Conservation (phyloP, 2,888 invertebrate species). For the Cantharis lateralis region DNA sequence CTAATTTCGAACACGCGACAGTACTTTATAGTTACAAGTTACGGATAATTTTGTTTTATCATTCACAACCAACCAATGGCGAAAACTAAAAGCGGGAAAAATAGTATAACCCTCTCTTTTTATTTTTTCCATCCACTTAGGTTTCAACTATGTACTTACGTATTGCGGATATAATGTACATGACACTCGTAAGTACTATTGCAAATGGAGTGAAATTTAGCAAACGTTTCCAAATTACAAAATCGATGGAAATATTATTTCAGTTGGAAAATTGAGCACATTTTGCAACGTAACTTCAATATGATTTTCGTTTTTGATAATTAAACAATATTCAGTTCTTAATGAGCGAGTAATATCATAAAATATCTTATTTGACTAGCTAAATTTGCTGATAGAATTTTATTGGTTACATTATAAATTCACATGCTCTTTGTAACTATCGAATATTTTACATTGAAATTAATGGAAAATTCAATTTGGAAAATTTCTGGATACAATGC, state of each 20-base stretch:
- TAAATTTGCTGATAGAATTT: not conserved
- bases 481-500: not conserved
- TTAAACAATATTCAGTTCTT: not conserved
- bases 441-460: not conserved
- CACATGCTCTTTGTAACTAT: not conserved
- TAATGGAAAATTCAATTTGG: not conserved
- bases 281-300: not conserved
- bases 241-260: not conserved
- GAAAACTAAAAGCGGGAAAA: not conserved
- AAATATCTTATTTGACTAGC: not conserved
- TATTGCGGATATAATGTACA: not conserved
- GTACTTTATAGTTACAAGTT: constrained; percentile 21
- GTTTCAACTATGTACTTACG: not conserved
- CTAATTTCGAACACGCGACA: constrained; percentile 35
- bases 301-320: not conserved
- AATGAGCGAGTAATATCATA: not conserved
- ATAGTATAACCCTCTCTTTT: not conserved
- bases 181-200: not conserved
- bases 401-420: not conserved
- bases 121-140: not conserved
- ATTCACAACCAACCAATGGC: not conserved
- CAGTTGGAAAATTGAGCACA: not conserved
- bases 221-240: not conserved
- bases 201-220: not conserved
- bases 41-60: constrained; percentile 11